Evolutionary conservation across 2,113 vertebrate species (phyloP).

Genomic region (Drymodes brunneopygia): DNA sequence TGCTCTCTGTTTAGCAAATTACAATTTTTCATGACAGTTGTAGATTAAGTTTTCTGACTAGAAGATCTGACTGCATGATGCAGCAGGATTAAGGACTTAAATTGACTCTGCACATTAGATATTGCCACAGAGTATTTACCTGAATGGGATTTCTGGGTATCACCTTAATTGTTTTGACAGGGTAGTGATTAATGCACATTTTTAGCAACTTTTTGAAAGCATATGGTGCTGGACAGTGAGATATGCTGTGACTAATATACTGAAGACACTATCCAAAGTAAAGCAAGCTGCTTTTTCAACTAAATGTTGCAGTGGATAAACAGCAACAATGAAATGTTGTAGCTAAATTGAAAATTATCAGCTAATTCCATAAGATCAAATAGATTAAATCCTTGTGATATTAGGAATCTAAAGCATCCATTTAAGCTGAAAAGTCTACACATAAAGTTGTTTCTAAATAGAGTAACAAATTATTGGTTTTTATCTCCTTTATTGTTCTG

Average conservation of each 20-base stretch:
- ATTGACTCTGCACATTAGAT: background rate
- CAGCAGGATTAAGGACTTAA: background rate
- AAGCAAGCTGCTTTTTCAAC: background rate
- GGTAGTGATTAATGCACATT: background rate
- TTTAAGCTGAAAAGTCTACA: background rate
- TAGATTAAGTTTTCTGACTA: background rate
- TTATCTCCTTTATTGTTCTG: background rate
- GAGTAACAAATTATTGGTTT: background rate
- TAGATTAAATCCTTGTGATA: background rate
- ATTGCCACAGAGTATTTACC: background rate
- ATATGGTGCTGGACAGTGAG: background rate
- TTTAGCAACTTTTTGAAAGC: background rate
- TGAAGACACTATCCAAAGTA: background rate
- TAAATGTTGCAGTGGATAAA: background rate
- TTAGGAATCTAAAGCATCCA: background rate
- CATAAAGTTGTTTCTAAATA: background rate
- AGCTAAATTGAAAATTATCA: background rate
- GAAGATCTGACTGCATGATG: background rate
- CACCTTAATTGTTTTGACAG: background rate
- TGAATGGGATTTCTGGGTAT: background rate
- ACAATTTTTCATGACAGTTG: background rate
- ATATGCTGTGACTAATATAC: background rate
- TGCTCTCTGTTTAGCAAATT: background rate
- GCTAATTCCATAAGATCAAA: background rate
- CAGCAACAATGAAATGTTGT: background rate